Conservation (phyloP, 2,797 vertebrate species). For the Astyanax mexicanus region DNA sequence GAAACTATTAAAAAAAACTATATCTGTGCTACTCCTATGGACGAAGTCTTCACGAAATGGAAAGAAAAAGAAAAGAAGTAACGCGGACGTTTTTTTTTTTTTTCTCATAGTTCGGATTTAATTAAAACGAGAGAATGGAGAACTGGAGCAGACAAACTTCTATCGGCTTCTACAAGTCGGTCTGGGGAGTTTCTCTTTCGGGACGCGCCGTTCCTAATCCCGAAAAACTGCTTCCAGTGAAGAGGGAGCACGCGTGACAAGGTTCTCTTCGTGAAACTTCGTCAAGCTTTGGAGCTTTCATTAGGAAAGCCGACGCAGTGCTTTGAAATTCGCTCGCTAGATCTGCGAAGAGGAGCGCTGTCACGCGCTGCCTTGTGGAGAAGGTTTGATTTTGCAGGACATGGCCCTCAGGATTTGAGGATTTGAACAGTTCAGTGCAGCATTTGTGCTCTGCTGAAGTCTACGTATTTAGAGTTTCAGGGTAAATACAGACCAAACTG, state of each 20-base stretch:
- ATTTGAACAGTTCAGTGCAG: neutral
- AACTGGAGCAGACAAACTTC: slow-evolving; percentile 3
- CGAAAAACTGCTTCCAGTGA: neutral
- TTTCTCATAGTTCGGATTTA: neutral
- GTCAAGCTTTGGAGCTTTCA: slow-evolving; percentile 14
- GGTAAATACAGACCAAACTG: neutral
- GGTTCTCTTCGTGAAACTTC: slow-evolving; percentile 11
- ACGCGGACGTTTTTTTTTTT: neutral
- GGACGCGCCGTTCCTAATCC: neutral
- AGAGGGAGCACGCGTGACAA: neutral
- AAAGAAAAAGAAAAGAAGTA: slow-evolving; percentile 28
- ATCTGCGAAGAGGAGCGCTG: slow-evolving; percentile 5
- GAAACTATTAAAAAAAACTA: too few relatives aligned
- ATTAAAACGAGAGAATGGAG: slow-evolving; percentile 9
- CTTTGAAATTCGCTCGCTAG: neutral
- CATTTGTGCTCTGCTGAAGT: neutral
- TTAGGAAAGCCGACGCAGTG: neutral
- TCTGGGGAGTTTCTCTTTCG: neutral
- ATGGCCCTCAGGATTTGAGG: neutral
- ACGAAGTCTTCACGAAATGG: slow-evolving; percentile 65
- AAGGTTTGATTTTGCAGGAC: slow-evolving; percentile 8
- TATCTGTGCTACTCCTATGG: slow-evolving; percentile 72
- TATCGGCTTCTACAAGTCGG: slow-evolving; percentile 6
- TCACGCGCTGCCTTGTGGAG: slow-evolving; percentile 4
- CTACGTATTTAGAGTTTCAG: neutral